These are phyloP conservation scores for Florisuga fusca DNA, from an alignment of 2,797 vertebrate species.

Conservation along the genomic window DNA sequence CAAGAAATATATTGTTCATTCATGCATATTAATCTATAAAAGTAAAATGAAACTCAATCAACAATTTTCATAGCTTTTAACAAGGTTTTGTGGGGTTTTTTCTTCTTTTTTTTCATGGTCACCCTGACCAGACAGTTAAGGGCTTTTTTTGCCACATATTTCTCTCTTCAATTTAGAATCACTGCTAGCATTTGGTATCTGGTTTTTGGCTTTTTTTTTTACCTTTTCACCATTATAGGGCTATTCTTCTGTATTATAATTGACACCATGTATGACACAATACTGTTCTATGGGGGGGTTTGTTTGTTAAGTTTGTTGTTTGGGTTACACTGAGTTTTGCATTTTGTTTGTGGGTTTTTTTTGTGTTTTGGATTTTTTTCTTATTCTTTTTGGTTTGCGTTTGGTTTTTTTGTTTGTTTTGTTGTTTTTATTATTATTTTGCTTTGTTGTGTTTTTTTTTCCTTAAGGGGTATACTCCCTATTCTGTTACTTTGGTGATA, in stretches of 20 bases:
- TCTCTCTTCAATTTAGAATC: background rate
- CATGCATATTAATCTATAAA: background rate
- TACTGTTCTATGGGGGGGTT: background rate
- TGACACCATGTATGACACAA: background rate
- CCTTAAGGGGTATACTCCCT: accelerated
- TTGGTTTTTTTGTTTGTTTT: accelerated
- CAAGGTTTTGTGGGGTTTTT: accelerated
- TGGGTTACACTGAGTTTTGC: accelerated
- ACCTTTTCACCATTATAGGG: background rate
- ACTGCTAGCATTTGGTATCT: background rate
- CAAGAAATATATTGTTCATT: background rate
- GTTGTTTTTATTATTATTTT: background rate
- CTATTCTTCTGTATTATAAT: background rate
- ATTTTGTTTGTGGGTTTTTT: accelerated
- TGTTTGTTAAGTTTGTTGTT: accelerated
- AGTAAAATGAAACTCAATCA: background rate
- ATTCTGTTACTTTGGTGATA: background rate
- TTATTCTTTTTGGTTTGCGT: too few relatives aligned
- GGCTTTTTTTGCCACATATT: background rate
- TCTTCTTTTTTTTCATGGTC: background rate
- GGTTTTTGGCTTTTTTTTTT: background rate
- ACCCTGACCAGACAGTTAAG: background rate
- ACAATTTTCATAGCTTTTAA: background rate
- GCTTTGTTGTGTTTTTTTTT: background rate
- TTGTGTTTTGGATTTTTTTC: background rate